Evolutionary conservation across 2,888 invertebrate genomes (phyloP).

Genomic region (Eristalis tenax): DNA sequence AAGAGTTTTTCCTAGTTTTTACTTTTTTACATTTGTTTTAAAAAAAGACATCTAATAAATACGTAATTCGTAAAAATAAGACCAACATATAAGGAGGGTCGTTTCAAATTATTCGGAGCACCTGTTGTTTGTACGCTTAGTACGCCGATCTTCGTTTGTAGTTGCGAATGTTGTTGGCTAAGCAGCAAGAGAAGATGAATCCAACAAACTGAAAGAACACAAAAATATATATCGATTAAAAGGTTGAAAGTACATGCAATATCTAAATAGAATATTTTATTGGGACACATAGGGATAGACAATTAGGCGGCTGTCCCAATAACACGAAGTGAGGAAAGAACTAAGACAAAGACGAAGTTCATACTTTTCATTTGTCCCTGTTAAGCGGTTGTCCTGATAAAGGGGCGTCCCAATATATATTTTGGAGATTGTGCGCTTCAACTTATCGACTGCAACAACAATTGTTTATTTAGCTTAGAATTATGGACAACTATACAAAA

Average conservation of each 20-base stretch:
- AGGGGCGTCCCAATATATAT: too few relatives aligned
- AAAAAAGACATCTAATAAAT: constrained; percentile 15
- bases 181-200: constrained; percentile 92
- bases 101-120: constrained; percentile 26
- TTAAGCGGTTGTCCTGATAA: too few relatives aligned
- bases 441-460: too few relatives aligned
- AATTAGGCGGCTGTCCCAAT: too few relatives aligned
- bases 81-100: constrained; percentile 22
- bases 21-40: constrained; percentile 18
- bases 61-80: constrained; percentile 33
- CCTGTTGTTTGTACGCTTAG: constrained; percentile 78
- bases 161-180: constrained; percentile 93
- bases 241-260: background rate
- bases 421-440: too few relatives aligned
- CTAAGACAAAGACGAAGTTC: too few relatives aligned
- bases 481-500: too few relatives aligned
- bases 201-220: constrained; percentile 84
- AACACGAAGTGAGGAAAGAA: too few relatives aligned
- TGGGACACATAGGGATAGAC: too few relatives aligned
- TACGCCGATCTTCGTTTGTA: constrained; percentile 88
- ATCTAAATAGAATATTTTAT: too few relatives aligned
- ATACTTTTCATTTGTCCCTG: too few relatives aligned
- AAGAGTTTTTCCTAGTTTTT: constrained; percentile 18
- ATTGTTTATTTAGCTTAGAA: too few relatives aligned
- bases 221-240: background rate